Evolutionary conservation across 2,888 invertebrate genomes (phyloP).

Genomic region (Dasypolia templi): DNA sequence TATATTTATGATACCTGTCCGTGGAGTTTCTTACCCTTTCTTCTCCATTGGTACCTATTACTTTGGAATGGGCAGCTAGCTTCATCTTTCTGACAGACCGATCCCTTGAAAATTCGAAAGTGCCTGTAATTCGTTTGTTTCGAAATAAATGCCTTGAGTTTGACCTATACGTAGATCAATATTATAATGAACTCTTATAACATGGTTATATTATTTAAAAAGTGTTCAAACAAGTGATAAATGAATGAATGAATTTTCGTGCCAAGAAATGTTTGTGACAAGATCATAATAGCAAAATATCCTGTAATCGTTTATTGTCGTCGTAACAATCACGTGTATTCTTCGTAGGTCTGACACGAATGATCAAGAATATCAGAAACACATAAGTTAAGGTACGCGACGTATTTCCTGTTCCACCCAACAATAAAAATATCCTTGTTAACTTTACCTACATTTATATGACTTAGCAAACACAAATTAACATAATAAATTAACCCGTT

Average conservation of each 20-base stretch:
- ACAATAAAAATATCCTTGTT: conserved; percentile 57
- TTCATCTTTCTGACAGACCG: no score
- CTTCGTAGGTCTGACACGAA: conserved; percentile 10
- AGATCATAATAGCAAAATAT: background rate
- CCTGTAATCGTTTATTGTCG: background rate
- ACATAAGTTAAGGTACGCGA: conserved; percentile 7
- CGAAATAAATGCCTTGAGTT: no score
- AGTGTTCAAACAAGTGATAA: no score
- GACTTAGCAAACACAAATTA: conserved; percentile 78
- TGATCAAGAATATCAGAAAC: conserved; percentile 10
- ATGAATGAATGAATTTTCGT: background rate
- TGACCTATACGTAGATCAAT: background rate
- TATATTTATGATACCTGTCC: background rate
- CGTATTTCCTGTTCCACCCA: conserved; percentile 33
- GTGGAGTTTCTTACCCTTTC: no score
- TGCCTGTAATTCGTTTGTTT: no score
- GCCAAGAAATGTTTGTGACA: conserved; percentile 12
- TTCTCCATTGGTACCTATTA: no score
- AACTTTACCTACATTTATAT: conserved; percentile 60
- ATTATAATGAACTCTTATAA: background rate
- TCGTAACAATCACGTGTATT: background rate
- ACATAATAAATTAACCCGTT: conserved; percentile 78
- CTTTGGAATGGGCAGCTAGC: no score
- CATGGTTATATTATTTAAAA: background rate
- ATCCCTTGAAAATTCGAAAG: no score